These are phyloP conservation scores for Agrilus mali DNA, from an alignment of 2,888 invertebrate genomes.

Conservation along the genomic window DNA sequence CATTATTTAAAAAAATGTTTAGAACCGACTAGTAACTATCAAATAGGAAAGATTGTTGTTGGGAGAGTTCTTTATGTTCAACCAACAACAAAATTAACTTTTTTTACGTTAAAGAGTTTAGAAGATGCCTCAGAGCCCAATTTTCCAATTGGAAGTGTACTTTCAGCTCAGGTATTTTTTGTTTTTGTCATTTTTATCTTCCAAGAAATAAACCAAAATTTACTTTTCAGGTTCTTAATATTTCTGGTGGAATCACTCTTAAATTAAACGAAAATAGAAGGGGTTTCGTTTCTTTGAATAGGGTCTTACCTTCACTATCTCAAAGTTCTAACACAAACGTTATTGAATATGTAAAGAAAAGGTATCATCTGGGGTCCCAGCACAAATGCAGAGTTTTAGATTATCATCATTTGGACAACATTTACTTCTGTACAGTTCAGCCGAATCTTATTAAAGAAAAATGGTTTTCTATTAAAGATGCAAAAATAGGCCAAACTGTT, in stretches of 20 bases:
- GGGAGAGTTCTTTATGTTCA: constrained; percentile 56
- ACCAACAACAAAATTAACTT: constrained; percentile 55
- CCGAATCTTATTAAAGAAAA: constrained; percentile 41
- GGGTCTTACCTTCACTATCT: constrained; percentile 21
- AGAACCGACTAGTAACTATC: constrained; percentile 26
- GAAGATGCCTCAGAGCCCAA: constrained; percentile 25
- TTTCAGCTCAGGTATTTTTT: constrained; percentile 35
- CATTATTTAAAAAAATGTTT: constrained; percentile 32
- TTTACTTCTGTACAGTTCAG: constrained; percentile 57
- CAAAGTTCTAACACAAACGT: constrained; percentile 32
- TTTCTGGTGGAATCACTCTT: constrained; percentile 22
- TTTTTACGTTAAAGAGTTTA: constrained; percentile 39
- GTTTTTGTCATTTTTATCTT: constrained; percentile 10
- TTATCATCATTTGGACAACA: constrained; percentile 51
- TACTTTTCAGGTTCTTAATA: constrained; percentile 18
- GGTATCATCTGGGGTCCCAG: constrained; percentile 36
- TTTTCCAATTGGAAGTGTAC: constrained; percentile 42
- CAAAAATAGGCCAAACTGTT: constrained; percentile 43
- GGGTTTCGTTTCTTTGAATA: constrained; percentile 27
- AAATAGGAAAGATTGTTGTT: constrained; percentile 37
- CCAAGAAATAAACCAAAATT: constrained; percentile 15
- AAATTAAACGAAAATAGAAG: constrained; percentile 20
- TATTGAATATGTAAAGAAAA: constrained; percentile 35
- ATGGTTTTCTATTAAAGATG: constrained; percentile 39
- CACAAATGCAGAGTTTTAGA: constrained; percentile 45